phyloP scores from a whole-genome alignment of 2,888 invertebrate species.

The Scaptomyza polygonia region DNA sequence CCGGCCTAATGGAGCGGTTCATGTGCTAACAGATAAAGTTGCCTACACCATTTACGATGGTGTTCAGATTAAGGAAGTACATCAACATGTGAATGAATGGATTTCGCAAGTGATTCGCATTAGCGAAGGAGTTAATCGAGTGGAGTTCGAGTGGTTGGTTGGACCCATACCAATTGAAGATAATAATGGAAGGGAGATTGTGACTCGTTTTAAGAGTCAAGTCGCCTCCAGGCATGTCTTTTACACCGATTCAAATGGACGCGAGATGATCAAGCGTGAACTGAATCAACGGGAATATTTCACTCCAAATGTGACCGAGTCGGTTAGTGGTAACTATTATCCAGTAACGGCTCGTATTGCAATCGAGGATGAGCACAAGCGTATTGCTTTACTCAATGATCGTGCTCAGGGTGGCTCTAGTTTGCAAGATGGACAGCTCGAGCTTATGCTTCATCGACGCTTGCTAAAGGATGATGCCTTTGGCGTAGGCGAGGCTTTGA shows the following conservation, averaged over 20 bases:
- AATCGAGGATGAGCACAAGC: slow-evolving; percentile 86
- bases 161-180: slow-evolving; percentile 90
- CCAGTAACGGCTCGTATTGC: slow-evolving; percentile 94
- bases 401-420: slow-evolving; percentile 93
- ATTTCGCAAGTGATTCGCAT: slow-evolving; percentile 89
- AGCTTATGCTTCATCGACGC: slow-evolving; percentile 94
- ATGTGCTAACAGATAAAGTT: slow-evolving; percentile 55
- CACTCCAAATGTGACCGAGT: slow-evolving; percentile 87
- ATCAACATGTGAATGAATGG: slow-evolving; percentile 87
- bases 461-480: slow-evolving; percentile 94
- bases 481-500: slow-evolving; percentile 95
- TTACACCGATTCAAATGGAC: slow-evolving; percentile 97
- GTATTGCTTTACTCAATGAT: slow-evolving; percentile 87
- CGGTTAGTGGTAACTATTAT: slow-evolving; percentile 95
- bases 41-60: slow-evolving; percentile 85
- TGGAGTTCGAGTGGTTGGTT: slow-evolving; percentile 91
- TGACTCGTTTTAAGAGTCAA: slow-evolving; percentile 89
- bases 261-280: slow-evolving; percentile 90
- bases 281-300: slow-evolving; percentile 90
- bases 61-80: slow-evolving; percentile 88
- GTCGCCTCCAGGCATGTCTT: slow-evolving; percentile 89
- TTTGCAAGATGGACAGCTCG: slow-evolving; percentile 89
- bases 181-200: slow-evolving; percentile 91
- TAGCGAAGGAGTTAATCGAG: slow-evolving; percentile 86
- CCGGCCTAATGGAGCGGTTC: slow-evolving; percentile 86